Evolutionary conservation across 1,140 invertebrate species (phyloP).

Genomic region (Panagrolaimus sp.): DNA sequence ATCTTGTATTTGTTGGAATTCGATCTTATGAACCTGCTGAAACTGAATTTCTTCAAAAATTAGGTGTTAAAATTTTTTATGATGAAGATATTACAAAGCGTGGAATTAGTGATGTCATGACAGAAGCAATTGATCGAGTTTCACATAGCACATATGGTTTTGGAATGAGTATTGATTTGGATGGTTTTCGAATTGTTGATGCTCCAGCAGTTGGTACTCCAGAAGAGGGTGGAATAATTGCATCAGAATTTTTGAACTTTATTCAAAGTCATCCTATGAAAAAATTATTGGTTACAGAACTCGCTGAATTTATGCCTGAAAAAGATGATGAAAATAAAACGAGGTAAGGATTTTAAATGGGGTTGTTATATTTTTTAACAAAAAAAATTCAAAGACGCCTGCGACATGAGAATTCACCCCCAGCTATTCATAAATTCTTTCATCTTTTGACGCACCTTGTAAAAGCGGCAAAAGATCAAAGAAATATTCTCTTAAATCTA

Average conservation of each 20-base stretch:
- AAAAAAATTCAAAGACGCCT: too few species aligned
- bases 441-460: too few species aligned
- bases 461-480: too few species aligned
- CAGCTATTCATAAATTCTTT: too few species aligned
- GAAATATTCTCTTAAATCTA: too few species aligned
- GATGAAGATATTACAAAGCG: background rate
- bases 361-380: too few species aligned
- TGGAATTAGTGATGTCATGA: background rate
- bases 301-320: conserved; percentile 47
- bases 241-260: conserved; percentile 42
- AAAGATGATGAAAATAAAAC: background rate
- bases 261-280: conserved; percentile 24
- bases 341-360: too few species aligned
- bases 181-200: conserved; percentile 44
- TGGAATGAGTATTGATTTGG: conserved; percentile 47
- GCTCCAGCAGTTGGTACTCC: conserved; percentile 51
- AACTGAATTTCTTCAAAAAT: conserved; percentile 26
- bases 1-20: conserved; percentile 45
- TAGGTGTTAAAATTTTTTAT: background rate
- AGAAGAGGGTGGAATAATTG: conserved; percentile 43
- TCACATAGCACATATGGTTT: conserved; percentile 32
- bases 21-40: conserved; percentile 41
- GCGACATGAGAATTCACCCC: too few species aligned
- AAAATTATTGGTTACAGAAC: conserved; percentile 43
- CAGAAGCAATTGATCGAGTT: background rate